These are phyloP conservation scores for Calosoma granatense DNA, from an alignment of 1,140 invertebrate genomes.

Conservation along the genomic window DNA sequence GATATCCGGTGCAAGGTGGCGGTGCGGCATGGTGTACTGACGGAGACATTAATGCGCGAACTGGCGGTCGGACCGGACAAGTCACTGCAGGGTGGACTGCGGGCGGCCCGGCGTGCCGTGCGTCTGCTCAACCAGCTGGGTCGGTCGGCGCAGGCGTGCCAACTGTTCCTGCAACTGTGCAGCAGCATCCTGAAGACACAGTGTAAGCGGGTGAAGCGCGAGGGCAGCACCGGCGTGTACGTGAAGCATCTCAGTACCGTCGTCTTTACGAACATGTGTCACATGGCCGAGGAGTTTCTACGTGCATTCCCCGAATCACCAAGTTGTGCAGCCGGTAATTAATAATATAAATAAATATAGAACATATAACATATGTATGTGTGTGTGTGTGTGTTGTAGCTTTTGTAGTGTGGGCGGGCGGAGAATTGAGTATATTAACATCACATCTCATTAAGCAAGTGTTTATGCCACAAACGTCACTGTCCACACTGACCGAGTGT, in stretches of 20 bases:
- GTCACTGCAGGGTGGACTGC: slow-evolving; percentile 85
- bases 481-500: slow-evolving; percentile 79
- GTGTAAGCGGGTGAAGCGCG: slow-evolving; percentile 75
- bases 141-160: slow-evolving; percentile 67
- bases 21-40: slow-evolving; percentile 63
- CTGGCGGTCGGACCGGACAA: slow-evolving; percentile 78
- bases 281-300: slow-evolving; percentile 79
- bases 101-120: slow-evolving; percentile 76
- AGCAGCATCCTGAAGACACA: slow-evolving; percentile 72
- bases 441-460: slow-evolving; percentile 80
- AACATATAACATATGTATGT: slow-evolving; percentile 28
- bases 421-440: slow-evolving; percentile 74
- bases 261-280: slow-evolving; percentile 79
- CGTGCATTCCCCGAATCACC: slow-evolving; percentile 66
- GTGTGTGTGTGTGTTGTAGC: slow-evolving; percentile 43
- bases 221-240: slow-evolving; percentile 77
- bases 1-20: too few relatives aligned
- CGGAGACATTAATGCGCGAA: slow-evolving; percentile 80
- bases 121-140: slow-evolving; percentile 78
- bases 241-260: slow-evolving; percentile 74
- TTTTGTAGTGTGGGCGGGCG: slow-evolving; percentile 83
- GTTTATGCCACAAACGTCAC: slow-evolving; percentile 78
- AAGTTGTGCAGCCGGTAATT: slow-evolving; percentile 59
- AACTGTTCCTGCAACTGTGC: slow-evolving; percentile 77
- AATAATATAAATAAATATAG: slow-evolving; percentile 25